A percentile compares a stretch with the other conserved stretches of the same genome.
Conservation (phyloP, 2,888 invertebrate species). For the Lucinisca nassula region DNA sequence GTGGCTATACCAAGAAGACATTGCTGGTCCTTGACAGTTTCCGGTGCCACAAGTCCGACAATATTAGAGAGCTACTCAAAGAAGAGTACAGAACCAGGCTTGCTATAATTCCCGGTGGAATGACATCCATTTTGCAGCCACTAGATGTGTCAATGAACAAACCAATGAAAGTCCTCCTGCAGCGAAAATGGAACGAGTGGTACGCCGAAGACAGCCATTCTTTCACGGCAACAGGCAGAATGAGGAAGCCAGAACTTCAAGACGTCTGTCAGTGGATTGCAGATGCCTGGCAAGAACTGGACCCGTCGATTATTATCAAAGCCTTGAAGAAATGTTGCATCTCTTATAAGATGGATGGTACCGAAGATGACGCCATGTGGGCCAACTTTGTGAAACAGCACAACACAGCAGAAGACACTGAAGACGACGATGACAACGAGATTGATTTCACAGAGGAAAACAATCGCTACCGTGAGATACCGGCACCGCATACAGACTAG, state of each 20-base stretch:
- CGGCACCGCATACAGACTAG: no score
- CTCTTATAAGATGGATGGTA: no score
- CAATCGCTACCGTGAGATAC: no score
- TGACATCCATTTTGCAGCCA: conserved; percentile 26
- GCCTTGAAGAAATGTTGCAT: no score
- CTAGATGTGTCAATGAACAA: conserved; percentile 29
- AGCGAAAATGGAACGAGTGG: conserved; percentile 8
- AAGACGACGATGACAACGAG: no score
- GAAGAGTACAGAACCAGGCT: background rate
- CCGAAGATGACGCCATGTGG: no score
- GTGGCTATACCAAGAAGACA: background rate
- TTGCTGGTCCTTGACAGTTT: conserved; percentile 45
- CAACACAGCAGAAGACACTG: no score
- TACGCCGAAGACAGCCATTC: background rate
- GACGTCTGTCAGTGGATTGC: conserved; percentile 41
- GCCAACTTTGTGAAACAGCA: no score
- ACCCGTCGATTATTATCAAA: no score
- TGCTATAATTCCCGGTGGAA: conserved; percentile 38
- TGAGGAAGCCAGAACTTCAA: conserved; percentile 28
- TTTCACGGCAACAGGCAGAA: conserved; percentile 8
- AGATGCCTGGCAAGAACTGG: conserved; percentile 39
- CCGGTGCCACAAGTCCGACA: conserved; percentile 14
- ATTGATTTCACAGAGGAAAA: no score
- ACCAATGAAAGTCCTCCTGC: conserved; percentile 14
- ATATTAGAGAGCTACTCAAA: background rate